Percentiles rank a stretch among this genome's conserved stretches.
Evolutionary conservation across 2,797 vertebrate genomes (phyloP).

Genomic region (Diceros bicornis): DNA sequence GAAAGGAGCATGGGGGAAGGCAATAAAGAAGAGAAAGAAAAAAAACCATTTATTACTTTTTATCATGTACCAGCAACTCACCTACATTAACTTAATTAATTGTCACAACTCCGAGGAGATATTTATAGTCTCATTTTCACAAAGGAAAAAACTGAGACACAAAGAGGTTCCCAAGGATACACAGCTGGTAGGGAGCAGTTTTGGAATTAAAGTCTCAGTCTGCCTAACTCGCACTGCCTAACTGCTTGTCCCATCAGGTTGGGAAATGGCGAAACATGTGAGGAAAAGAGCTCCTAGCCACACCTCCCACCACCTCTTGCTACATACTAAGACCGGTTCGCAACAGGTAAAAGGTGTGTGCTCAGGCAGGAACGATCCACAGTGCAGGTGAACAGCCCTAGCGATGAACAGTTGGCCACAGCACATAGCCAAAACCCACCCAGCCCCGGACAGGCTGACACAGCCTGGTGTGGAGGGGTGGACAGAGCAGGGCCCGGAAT

Average conservation of each 20-base stretch:
- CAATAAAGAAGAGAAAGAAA: not conserved
- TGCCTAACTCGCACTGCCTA: not conserved
- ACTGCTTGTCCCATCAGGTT: not conserved
- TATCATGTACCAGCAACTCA: not conserved
- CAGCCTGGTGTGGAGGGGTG: too few relatives aligned
- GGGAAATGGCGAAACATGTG: not conserved
- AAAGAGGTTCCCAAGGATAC: not conserved
- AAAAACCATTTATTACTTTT: not conserved
- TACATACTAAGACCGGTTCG: not conserved
- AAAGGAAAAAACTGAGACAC: not conserved
- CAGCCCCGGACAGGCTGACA: not conserved
- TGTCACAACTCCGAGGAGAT: not conserved
- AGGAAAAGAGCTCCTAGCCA: not conserved
- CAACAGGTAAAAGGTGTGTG: too few relatives aligned
- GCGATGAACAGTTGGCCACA: rapidly evolving
- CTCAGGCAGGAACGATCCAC: rapidly evolving
- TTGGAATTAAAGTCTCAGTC: not conserved
- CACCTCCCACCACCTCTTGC: rapidly evolving
- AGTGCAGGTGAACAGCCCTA: not conserved
- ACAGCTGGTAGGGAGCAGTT: not conserved
- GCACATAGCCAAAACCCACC: not conserved
- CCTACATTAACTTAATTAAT: not conserved
- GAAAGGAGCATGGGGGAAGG: not conserved
- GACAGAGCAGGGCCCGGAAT: not conserved
- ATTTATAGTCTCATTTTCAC: constrained; percentile 11